These are phyloP conservation scores for Phylloscopus trochiloides DNA, from an alignment of 2,113 vertebrate genomes.

Conservation along the genomic window DNA sequence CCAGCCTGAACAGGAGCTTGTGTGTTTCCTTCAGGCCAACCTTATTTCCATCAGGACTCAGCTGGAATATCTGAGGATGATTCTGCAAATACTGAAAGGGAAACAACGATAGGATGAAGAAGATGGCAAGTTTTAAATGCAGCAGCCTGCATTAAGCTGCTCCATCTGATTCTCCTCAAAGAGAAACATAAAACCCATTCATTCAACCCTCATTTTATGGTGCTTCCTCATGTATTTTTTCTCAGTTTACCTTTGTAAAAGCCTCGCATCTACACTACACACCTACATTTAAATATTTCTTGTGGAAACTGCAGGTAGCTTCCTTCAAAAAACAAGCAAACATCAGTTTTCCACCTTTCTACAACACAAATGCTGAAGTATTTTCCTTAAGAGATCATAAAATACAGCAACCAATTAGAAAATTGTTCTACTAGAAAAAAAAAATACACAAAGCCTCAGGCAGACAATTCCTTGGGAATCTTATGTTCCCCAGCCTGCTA, in stretches of 20 bases:
- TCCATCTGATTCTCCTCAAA: not conserved
- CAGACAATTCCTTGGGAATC: not conserved
- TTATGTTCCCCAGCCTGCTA: not conserved
- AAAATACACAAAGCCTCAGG: not conserved
- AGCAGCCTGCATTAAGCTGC: not conserved
- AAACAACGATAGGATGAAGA: not conserved
- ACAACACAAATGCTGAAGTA: not conserved
- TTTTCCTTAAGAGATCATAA: not conserved
- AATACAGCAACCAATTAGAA: not conserved
- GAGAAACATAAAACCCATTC: not conserved
- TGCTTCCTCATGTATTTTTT: not conserved
- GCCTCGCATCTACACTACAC: not conserved
- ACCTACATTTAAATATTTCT: not conserved
- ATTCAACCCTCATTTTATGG: not conserved
- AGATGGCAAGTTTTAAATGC: not conserved
- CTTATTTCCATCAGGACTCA: slow-evolving; percentile 78
- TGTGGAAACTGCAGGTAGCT: not conserved
- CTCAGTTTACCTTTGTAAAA: not conserved
- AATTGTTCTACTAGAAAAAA: not conserved
- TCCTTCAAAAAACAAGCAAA: not conserved
- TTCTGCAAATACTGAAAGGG: slow-evolving; percentile 84
- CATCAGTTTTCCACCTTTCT: not conserved
- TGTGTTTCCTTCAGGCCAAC: slow-evolving; percentile 76
- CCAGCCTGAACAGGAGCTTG: not conserved
- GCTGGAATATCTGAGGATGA: slow-evolving; percentile 84